These are phyloP conservation scores for Halocynthia aurantium DNA, from an alignment of 23 tunicate genomes.

Conservation along the genomic window DNA sequence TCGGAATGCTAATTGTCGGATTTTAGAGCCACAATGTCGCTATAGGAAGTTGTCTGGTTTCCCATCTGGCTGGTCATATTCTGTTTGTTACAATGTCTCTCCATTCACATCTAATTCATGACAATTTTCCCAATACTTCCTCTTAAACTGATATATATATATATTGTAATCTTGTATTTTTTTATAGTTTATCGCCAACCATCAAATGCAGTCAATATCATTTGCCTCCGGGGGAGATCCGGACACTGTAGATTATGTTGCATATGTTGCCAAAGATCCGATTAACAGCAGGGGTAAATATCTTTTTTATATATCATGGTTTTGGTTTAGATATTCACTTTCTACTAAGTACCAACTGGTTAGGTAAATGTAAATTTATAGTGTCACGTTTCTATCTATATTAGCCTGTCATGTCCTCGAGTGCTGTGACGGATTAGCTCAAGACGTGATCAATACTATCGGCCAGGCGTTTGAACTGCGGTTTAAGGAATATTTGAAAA, in stretches of 20 bases:
- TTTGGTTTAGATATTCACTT: neutral
- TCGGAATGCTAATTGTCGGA: too few relatives aligned
- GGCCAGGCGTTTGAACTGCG: slow-evolving; percentile 97
- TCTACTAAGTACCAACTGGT: neutral
- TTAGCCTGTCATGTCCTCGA: slow-evolving; percentile 89
- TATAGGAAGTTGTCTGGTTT: too few relatives aligned
- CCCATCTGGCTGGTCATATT: too few relatives aligned
- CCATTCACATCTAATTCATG: too few relatives aligned
- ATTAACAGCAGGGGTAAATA: slow-evolving; percentile 71
- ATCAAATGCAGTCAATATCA: slow-evolving; percentile 95
- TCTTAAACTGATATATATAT: too few relatives aligned
- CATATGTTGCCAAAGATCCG: slow-evolving; percentile 96
- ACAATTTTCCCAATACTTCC: too few relatives aligned
- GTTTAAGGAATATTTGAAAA: slow-evolving; percentile 82
- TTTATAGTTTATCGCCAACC: slow-evolving; percentile 92
- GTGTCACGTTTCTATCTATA: neutral
- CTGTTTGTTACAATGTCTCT: too few relatives aligned
- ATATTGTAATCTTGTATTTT: neutral
- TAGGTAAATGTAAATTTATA: neutral
- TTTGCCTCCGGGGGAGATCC: slow-evolving; percentile 98
- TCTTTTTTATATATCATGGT: neutral
- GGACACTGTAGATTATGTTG: slow-evolving; percentile 87
- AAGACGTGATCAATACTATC: slow-evolving; percentile 86
- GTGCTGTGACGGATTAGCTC: slow-evolving; percentile 84
- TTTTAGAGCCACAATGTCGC: too few relatives aligned